phyloP scores from a whole-genome alignment of 2,888 invertebrate genomes.

The Ligdia adustata region DNA sequence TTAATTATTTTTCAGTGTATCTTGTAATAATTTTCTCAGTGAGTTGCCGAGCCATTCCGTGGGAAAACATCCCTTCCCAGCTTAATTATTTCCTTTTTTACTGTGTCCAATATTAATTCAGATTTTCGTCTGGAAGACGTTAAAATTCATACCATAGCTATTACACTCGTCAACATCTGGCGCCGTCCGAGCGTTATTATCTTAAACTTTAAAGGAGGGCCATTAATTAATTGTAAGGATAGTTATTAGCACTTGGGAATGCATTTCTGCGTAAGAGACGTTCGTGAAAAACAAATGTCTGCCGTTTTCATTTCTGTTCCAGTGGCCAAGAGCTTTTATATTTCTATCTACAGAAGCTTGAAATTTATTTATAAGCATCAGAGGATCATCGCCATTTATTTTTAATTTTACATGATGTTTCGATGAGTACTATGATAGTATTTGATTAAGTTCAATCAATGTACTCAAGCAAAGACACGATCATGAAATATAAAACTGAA shows the following conservation, averaged over 20 bases:
- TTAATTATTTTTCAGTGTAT: conserved; percentile 70
- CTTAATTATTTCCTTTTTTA: conserved; percentile 73
- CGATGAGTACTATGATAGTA: too few relatives aligned
- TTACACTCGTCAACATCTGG: conserved; percentile 77
- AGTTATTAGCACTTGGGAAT: conserved; percentile 43
- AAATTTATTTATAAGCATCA: too few relatives aligned
- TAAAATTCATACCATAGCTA: conserved; percentile 78
- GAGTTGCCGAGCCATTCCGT: conserved; percentile 62
- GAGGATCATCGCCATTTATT: too few relatives aligned
- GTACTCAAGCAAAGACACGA: too few relatives aligned
- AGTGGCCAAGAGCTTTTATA: conserved; percentile 3
- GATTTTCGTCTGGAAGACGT: conserved; percentile 71
- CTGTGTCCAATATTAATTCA: conserved; percentile 73
- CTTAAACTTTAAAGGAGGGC: conserved; percentile 61
- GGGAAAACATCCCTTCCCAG: conserved; percentile 65
- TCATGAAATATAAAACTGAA: too few relatives aligned
- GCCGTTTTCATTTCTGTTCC: conserved; percentile 9
- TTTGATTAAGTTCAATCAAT: too few relatives aligned
- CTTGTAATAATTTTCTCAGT: conserved; percentile 60
- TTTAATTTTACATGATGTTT: not conserved
- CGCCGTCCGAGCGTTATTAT: conserved; percentile 67
- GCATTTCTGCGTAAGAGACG: conserved; percentile 20
- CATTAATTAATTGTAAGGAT: conserved; percentile 65
- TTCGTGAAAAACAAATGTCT: conserved; percentile 22
- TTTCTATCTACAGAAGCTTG: conserved; percentile 1